Conservation (phyloP, 1,140 invertebrate species). For the Zeugodacus cucurbitae region DNA sequence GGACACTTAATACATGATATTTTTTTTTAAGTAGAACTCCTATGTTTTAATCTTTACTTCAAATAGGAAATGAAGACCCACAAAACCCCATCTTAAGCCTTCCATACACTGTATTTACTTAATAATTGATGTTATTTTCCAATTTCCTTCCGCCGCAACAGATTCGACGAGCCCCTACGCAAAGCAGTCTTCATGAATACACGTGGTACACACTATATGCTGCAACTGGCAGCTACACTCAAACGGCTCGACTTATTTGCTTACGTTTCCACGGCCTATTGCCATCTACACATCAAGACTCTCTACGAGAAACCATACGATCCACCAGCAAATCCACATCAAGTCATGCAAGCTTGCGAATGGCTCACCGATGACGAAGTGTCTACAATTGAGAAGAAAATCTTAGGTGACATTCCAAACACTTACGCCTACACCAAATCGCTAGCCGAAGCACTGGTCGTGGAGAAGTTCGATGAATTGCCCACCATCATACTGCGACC, state of each 20-base stretch:
- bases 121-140: background rate
- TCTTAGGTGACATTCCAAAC: conserved; percentile 86
- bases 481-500: conserved; percentile 90
- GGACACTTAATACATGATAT: no score
- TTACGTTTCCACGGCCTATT: conserved; percentile 75
- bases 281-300: conserved; percentile 73
- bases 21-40: no score
- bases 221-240: conserved; percentile 80
- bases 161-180: conserved; percentile 80
- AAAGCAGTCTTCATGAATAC: conserved; percentile 81
- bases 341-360: conserved; percentile 88
- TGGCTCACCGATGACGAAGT: conserved; percentile 87
- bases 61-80: no score
- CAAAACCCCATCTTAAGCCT: no score
- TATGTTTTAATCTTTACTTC: no score
- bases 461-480: conserved; percentile 78
- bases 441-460: conserved; percentile 82
- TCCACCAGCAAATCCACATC: conserved; percentile 87
- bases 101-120: no score
- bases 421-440: conserved; percentile 95
- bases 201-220: conserved; percentile 77
- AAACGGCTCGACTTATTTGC: conserved; percentile 76
- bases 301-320: conserved; percentile 82
- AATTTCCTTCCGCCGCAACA: conserved; percentile 4
- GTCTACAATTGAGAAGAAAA: conserved; percentile 70